Conservation (phyloP, 2,797 vertebrate genomes). For the Salarias fasciatus region DNA sequence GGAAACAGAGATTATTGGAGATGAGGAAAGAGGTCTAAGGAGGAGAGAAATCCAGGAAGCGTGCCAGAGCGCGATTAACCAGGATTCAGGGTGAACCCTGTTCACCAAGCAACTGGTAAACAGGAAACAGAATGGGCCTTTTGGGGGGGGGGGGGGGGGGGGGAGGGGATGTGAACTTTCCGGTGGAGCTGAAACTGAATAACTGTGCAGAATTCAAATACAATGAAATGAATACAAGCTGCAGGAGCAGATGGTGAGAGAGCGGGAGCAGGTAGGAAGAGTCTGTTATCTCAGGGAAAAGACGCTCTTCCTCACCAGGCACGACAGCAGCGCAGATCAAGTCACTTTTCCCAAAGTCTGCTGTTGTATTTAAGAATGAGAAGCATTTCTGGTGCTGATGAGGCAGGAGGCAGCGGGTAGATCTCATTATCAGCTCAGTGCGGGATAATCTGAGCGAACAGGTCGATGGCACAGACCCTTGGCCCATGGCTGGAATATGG, state of each 20-base stretch:
- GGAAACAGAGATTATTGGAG: not conserved
- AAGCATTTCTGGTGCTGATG: conserved; percentile 38
- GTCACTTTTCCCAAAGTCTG: not conserved
- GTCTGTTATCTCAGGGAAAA: too few species aligned
- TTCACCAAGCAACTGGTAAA: conserved; percentile 11
- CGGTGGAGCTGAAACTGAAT: not conserved
- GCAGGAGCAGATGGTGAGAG: not conserved
- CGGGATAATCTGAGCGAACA: conserved; percentile 65
- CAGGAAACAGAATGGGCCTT: too few species aligned
- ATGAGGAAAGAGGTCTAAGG: not conserved
- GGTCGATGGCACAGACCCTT: conserved; percentile 57
- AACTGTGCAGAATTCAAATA: too few species aligned
- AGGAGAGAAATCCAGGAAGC: conserved; percentile 8
- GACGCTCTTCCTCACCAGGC: not conserved
- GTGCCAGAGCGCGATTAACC: conserved; percentile 24
- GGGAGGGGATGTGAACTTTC: not conserved
- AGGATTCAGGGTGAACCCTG: conserved; percentile 13
- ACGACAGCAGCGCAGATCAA: not conserved
- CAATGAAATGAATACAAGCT: not conserved
- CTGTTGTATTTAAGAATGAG: conserved; percentile 19
- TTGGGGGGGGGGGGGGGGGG: too few species aligned
- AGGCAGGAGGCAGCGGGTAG: conserved; percentile 43
- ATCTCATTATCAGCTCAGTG: conserved; percentile 78
- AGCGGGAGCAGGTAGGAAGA: not conserved
- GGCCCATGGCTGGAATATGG: conserved; percentile 33